Evolutionary conservation across 2,113 vertebrate genomes (phyloP).

Genomic region (Mormyrus iriodes): DNA sequence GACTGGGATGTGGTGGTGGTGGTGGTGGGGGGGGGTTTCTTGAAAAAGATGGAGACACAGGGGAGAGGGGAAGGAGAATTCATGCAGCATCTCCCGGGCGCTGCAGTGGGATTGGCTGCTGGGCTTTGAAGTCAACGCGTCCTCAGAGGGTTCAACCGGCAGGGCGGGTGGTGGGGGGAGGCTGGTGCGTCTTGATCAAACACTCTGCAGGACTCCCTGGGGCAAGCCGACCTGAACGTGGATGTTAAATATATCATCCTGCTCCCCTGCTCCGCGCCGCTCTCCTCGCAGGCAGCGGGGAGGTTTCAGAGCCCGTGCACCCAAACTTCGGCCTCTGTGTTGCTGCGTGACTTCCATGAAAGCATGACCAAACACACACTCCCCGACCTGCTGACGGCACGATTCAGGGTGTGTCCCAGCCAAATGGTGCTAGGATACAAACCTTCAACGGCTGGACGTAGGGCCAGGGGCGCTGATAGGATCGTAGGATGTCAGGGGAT

Average conservation of each 20-base stretch:
- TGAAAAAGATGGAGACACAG: conserved; percentile 3
- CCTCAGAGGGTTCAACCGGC: conserved; percentile 36
- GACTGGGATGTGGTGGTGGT: conserved; percentile 7
- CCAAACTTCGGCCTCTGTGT: not conserved
- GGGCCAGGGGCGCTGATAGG: not conserved
- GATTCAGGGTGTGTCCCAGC: not conserved
- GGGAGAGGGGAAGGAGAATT: conserved; percentile 36
- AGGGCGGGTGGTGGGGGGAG: conserved; percentile 23
- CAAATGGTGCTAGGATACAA: not conserved
- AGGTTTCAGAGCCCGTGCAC: not conserved
- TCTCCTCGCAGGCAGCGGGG: not conserved
- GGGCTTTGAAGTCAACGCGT: conserved; percentile 57
- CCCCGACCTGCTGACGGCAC: not conserved
- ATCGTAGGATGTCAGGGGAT: not conserved
- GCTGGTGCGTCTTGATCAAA: conserved; percentile 47
- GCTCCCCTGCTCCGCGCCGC: conserved; percentile 34
- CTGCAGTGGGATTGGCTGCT: conserved; percentile 49
- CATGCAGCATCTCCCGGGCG: conserved; percentile 46
- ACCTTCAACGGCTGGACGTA: not conserved
- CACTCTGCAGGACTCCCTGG: conserved; percentile 31
- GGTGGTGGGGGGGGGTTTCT: not conserved
- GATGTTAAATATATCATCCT: conserved; percentile 54
- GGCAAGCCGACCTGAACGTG: conserved; percentile 40
- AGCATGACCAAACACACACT: not conserved
- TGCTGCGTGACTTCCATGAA: not conserved